A percentile compares a stretch with the other conserved stretches of the same genome.
These are phyloP conservation scores for Emydoidea blandingii DNA, from an alignment of 2,797 vertebrate species.

Conservation along the genomic window DNA sequence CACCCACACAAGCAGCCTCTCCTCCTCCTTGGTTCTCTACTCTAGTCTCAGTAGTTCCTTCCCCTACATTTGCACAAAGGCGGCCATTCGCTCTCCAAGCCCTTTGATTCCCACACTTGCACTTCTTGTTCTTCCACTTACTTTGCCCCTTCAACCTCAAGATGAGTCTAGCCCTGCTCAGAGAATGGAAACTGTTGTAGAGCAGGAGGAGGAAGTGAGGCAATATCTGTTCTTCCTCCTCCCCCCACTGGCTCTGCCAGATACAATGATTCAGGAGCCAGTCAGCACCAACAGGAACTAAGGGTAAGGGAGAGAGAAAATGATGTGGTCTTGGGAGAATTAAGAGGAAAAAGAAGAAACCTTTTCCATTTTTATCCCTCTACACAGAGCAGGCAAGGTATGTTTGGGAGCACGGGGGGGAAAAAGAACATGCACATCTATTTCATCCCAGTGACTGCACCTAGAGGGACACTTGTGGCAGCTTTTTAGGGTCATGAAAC, in stretches of 20 bases:
- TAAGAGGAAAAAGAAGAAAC: neutral
- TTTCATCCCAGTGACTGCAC: neutral
- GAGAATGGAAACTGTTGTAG: too few relatives aligned
- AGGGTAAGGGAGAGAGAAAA: neutral
- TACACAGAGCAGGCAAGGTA: neutral
- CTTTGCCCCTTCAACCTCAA: too few relatives aligned
- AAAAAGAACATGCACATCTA: neutral
- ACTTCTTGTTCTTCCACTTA: too few relatives aligned
- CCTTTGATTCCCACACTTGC: too few relatives aligned
- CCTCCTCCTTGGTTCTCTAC: too few relatives aligned
- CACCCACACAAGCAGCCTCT: too few relatives aligned
- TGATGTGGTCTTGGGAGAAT: neutral
- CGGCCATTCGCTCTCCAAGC: too few relatives aligned
- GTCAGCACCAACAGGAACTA: neutral
- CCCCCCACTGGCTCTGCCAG: neutral
- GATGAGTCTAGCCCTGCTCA: too few relatives aligned
- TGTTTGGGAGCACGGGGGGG: too few relatives aligned
- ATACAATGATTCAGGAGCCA: neutral
- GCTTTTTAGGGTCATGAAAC: neutral
- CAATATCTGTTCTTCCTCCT: neutral
- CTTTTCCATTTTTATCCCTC: neutral
- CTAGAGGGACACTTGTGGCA: neutral
- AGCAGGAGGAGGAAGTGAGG: neutral
- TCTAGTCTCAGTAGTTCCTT: too few relatives aligned
- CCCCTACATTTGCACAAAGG: too few relatives aligned